These are phyloP conservation scores for Pseudochirops corinnae DNA, from an alignment of 2,797 vertebrate species.

Conservation along the genomic window DNA sequence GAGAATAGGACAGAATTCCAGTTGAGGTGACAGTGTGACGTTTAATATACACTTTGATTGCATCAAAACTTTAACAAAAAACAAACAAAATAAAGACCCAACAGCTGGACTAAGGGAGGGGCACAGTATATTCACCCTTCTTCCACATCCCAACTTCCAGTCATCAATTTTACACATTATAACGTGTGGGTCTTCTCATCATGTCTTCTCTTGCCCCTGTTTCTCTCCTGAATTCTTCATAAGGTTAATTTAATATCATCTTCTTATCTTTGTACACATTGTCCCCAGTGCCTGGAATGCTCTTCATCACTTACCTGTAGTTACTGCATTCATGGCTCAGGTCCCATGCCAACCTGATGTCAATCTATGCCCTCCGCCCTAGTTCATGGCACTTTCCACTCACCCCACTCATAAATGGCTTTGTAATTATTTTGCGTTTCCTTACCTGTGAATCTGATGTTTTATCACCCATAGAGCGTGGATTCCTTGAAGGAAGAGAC, in stretches of 20 bases:
- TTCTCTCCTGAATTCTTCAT: constrained; percentile 34
- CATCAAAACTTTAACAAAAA: constrained; percentile 35
- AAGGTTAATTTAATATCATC: constrained; percentile 14
- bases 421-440: background rate
- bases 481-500: background rate
- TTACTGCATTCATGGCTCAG: background rate
- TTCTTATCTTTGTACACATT: background rate
- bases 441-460: background rate
- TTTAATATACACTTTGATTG: constrained; percentile 37
- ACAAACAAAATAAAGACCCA: background rate
- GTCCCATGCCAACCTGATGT: background rate
- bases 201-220: constrained; percentile 14
- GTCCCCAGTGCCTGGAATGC: background rate
- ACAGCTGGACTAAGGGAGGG: background rate
- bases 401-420: background rate
- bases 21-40: background rate
- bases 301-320: background rate
- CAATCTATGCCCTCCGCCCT: background rate
- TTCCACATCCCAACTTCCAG: background rate
- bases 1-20: constrained; percentile 29
- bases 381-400: background rate
- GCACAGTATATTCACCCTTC: background rate
- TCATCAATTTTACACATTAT: constrained; percentile 25
- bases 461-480: background rate
- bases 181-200: constrained; percentile 58